A percentile compares a stretch with the other conserved stretches of the same genome.
phyloP scores from a whole-genome alignment of 1,140 invertebrate species.

The Papilio polyxenes region DNA sequence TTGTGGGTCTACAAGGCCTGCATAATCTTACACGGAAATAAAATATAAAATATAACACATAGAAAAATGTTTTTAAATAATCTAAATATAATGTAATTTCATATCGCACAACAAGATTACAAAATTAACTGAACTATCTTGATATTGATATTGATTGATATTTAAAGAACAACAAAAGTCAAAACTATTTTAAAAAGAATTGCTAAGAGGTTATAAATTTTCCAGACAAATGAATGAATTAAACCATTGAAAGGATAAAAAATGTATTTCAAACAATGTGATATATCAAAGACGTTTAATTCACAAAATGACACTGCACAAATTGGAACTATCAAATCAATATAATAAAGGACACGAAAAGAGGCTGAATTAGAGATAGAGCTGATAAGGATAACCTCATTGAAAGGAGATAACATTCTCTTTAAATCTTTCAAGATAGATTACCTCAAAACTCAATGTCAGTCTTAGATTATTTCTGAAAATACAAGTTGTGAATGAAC shows the following conservation, averaged over 20 bases:
- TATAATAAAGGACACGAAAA: not conserved
- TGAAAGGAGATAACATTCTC: constrained; percentile 20
- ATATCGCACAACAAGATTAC: constrained; percentile 23
- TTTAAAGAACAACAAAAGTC: not conserved
- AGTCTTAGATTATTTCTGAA: not conserved
- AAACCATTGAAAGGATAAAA: not conserved
- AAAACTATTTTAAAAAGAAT: not conserved
- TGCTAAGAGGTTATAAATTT: not conserved
- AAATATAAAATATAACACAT: too few species aligned
- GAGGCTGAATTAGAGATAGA: not conserved
- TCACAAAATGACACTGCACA: not conserved
- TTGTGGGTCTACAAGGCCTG: constrained; percentile 18
- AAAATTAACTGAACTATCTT: constrained; percentile 1
- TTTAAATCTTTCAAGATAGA: constrained; percentile 4
- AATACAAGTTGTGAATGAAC: constrained; percentile 2
- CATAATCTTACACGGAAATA: constrained; percentile 33
- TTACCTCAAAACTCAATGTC: constrained; percentile 25
- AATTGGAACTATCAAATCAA: not conserved
- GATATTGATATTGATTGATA: constrained; percentile 15
- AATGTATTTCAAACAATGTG: not conserved
- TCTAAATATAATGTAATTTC: constrained; percentile 24
- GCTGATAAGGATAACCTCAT: constrained; percentile 24
- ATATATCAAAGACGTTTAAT: not conserved
- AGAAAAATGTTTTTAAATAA: constrained; percentile 19
- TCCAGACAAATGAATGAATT: too few species aligned